phyloP scores from a whole-genome alignment of 2,888 invertebrate species.

The Aquatica leii region DNA sequence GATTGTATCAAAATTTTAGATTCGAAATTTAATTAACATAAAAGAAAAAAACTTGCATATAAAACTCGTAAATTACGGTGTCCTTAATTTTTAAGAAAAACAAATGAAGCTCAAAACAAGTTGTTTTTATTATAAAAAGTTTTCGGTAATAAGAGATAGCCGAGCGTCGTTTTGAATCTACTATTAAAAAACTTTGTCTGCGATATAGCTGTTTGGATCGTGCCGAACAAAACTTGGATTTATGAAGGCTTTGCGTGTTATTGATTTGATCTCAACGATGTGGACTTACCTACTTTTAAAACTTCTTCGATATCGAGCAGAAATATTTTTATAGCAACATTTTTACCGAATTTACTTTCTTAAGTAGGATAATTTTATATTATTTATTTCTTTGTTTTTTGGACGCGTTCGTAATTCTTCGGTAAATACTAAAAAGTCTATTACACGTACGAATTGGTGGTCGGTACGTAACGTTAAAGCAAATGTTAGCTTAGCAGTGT shows the following conservation, averaged over 20 bases:
- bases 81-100: slow-evolving; percentile 11
- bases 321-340: slow-evolving; percentile 32
- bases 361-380: slow-evolving; percentile 34
- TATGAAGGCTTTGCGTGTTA: slow-evolving; percentile 52
- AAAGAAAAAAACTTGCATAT: background rate
- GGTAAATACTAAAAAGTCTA: too few relatives aligned
- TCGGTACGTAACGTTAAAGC: slow-evolving; percentile 27
- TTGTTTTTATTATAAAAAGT: slow-evolving; percentile 52
- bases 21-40: background rate
- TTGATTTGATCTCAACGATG: slow-evolving; percentile 52
- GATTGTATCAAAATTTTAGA: background rate
- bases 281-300: slow-evolving; percentile 48
- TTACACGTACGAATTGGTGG: too few relatives aligned
- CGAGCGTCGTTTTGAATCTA: slow-evolving; percentile 47
- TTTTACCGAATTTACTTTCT: slow-evolving; percentile 22
- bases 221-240: slow-evolving; percentile 49
- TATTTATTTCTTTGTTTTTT: slow-evolving; percentile 44
- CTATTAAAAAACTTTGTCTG: slow-evolving; percentile 57
- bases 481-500: slow-evolving; percentile 43
- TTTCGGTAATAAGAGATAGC: slow-evolving; percentile 51
- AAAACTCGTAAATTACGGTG: background rate
- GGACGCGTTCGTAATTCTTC: slow-evolving; percentile 1
- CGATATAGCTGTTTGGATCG: slow-evolving; percentile 52
- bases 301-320: slow-evolving; percentile 41
- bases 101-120: slow-evolving; percentile 36